These are phyloP conservation scores for Gopherus flavomarginatus DNA, from an alignment of 2,113 vertebrate genomes.

Conservation along the genomic window DNA sequence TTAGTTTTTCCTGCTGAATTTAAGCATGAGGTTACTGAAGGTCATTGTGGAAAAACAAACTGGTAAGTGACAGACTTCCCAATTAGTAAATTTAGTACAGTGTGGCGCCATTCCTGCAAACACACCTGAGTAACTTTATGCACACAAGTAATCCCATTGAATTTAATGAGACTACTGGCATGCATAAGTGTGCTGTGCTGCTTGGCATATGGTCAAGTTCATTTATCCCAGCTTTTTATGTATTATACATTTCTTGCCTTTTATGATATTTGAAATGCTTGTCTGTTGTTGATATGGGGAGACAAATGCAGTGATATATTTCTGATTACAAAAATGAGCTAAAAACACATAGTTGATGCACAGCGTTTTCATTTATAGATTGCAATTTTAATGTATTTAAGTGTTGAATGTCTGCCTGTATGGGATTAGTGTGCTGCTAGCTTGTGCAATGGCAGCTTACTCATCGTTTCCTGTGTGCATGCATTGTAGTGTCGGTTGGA, in stretches of 20 bases:
- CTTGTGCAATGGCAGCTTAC: background rate
- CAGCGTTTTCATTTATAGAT: background rate
- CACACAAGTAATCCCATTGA: accelerated
- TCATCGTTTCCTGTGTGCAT: background rate
- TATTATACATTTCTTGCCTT: background rate
- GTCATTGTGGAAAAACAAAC: conserved; percentile 52
- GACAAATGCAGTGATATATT: background rate
- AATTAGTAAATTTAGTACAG: background rate
- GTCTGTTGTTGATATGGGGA: background rate
- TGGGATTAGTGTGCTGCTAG: background rate
- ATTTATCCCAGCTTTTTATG: background rate
- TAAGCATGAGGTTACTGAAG: conserved; percentile 60
- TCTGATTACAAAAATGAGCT: background rate
- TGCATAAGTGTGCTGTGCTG: background rate
- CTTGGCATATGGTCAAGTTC: background rate
- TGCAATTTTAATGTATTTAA: background rate
- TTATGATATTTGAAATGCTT: background rate
- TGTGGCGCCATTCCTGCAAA: background rate
- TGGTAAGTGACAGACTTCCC: conserved; percentile 59
- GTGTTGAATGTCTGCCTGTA: background rate
- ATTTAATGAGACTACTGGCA: background rate
- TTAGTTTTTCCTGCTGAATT: conserved; percentile 44
- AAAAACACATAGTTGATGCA: background rate
- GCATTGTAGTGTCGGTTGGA: background rate
- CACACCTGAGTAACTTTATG: background rate